phyloP scores from a whole-genome alignment of 2,113 vertebrate species.

The Nesoenas mayeri region DNA sequence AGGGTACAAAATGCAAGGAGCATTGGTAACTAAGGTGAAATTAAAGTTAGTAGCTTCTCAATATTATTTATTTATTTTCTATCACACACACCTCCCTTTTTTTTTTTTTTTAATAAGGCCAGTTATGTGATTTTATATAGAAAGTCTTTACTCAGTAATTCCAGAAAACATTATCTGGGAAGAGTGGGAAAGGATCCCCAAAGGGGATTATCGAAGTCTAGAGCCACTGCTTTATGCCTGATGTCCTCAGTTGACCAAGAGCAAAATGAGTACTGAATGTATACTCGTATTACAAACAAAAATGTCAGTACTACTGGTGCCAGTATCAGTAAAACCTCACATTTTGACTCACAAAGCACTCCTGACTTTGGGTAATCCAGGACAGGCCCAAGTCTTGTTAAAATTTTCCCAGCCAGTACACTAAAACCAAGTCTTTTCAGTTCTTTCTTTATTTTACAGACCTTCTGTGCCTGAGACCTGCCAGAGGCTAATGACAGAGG shows the following conservation, averaged over 20 bases:
- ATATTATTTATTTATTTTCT: neutral
- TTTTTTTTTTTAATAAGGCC: neutral
- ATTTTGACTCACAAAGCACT: neutral
- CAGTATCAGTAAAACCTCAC: neutral
- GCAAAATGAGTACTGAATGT: neutral
- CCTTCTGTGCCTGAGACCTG: neutral
- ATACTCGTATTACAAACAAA: neutral
- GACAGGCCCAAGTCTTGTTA: neutral
- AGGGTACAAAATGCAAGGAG: neutral
- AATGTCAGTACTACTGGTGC: neutral
- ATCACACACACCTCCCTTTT: too few relatives aligned
- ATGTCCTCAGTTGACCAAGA: neutral
- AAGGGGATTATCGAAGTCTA: neutral
- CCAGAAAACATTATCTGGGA: neutral
- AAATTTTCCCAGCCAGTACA: neutral
- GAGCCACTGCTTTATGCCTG: neutral
- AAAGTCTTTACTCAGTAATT: neutral
- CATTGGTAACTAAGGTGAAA: neutral
- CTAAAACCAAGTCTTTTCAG: neutral
- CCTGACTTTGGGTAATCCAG: neutral
- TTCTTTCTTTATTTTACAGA: neutral
- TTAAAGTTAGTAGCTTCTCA: neutral
- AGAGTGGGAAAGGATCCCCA: neutral
- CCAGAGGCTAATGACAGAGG: fast-evolving
- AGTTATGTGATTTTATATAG: neutral